phyloP scores from a whole-genome alignment of 2,888 invertebrate species.

The Odontomyia ornata region DNA sequence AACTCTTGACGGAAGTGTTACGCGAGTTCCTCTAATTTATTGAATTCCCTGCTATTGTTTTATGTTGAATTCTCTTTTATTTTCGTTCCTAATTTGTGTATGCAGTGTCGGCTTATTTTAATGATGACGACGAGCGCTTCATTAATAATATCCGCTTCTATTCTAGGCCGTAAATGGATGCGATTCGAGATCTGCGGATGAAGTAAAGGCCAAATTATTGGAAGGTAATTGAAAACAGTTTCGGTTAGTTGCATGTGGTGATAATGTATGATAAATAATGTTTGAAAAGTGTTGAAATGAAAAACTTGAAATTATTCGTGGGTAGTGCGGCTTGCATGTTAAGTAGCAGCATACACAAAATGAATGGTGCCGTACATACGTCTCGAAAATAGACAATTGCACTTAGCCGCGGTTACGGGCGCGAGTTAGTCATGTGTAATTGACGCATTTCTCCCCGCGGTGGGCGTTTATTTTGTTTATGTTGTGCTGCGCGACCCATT shows the following conservation, averaged over 20 bases:
- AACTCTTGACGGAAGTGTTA: constrained; percentile 22
- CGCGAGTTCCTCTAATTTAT: constrained; percentile 28
- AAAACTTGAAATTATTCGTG: neutral
- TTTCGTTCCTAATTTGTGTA: constrained; percentile 46
- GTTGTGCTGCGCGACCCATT: neutral
- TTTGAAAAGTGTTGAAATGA: neutral
- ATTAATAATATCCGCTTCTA: constrained; percentile 47
- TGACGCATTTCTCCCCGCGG: constrained; percentile 27
- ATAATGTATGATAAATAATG: constrained; percentile 1
- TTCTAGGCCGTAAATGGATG: constrained; percentile 51
- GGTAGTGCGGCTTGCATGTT: constrained; percentile 1
- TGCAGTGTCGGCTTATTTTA: constrained; percentile 32
- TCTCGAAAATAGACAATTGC: constrained; percentile 32
- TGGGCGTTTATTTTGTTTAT: constrained; percentile 44
- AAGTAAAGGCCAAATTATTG: constrained; percentile 50
- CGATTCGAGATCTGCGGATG: constrained; percentile 47
- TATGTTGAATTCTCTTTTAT: constrained; percentile 30
- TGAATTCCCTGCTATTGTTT: constrained; percentile 15
- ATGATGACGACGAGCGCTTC: constrained; percentile 31
- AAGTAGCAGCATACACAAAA: neutral
- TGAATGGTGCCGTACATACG: neutral
- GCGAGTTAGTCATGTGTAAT: constrained; percentile 31
- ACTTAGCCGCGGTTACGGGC: neutral
- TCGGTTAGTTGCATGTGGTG: neutral
- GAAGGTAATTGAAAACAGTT: constrained; percentile 43